Conservation (phyloP, 2,888 invertebrate genomes). For the Xestia sexstrigata region DNA sequence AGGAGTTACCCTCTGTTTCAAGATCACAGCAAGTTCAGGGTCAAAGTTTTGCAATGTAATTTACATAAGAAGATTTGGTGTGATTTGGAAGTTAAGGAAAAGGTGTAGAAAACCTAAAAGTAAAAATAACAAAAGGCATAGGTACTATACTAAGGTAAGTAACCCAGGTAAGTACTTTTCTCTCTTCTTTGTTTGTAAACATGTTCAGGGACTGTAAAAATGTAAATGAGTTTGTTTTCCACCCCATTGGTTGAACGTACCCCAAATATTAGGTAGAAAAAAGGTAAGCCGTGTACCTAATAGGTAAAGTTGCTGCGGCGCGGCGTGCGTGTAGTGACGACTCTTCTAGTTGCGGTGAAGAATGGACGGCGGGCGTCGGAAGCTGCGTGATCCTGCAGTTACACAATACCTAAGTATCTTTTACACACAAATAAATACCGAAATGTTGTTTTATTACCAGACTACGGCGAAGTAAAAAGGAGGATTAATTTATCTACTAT, state of each 20-base stretch:
- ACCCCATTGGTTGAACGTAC: not conserved
- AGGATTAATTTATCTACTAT: not conserved
- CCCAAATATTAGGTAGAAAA: slow-evolving; percentile 24
- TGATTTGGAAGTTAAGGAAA: not conserved
- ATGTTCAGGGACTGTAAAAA: slow-evolving; percentile 19
- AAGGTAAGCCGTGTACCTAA: not conserved
- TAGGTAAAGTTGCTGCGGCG: not conserved
- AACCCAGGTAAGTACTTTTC: slow-evolving; percentile 20
- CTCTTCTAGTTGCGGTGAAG: slow-evolving; percentile 10
- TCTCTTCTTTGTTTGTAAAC: slow-evolving; percentile 24
- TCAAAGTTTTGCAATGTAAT: slow-evolving; percentile 26
- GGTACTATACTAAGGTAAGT: slow-evolving; percentile 12
- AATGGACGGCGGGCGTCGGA: not conserved
- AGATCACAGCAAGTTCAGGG: slow-evolving; percentile 60
- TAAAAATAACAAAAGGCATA: not conserved
- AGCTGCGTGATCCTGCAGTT: not conserved
- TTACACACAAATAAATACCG: slow-evolving; percentile 20
- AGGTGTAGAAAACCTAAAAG: not conserved
- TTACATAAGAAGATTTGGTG: slow-evolving; percentile 6
- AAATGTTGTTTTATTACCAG: not conserved
- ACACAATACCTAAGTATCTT: not conserved
- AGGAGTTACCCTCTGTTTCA: slow-evolving; percentile 46
- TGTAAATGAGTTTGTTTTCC: slow-evolving; percentile 11
- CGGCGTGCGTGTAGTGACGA: not conserved
- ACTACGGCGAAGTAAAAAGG: no score